A percentile compares a stretch with the other conserved stretches of the same genome.
Conservation (phyloP, 2,113 vertebrate genomes). For the Atlantisia rogersi region DNA sequence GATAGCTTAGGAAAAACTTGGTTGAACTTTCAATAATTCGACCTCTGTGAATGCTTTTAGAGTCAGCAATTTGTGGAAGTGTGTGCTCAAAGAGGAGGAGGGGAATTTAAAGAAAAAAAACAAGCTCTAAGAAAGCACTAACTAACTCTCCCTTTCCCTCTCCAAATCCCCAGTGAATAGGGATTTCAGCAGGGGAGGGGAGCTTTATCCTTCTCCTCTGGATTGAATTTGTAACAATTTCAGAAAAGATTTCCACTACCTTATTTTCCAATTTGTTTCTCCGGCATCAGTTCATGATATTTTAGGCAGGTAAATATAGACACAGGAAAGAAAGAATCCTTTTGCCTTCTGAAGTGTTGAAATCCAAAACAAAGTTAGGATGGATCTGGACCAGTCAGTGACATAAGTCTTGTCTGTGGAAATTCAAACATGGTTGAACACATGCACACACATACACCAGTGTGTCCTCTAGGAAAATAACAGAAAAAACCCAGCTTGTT, state of each 20-base stretch:
- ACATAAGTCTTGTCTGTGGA: background rate
- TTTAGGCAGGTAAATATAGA: background rate
- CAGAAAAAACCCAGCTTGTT: background rate
- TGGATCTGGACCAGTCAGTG: background rate
- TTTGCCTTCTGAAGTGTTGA: constrained; percentile 6
- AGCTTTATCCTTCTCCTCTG: background rate
- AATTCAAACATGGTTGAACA: background rate
- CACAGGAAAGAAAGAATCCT: background rate
- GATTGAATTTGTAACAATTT: background rate
- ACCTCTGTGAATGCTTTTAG: constrained; percentile 53
- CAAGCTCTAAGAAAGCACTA: constrained; percentile 39
- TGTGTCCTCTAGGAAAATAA: background rate
- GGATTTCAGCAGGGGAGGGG: background rate
- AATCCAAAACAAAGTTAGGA: constrained; percentile 3
- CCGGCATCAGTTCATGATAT: background rate
- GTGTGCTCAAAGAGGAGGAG: background rate
- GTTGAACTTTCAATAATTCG: constrained; percentile 66
- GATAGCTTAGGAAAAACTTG: constrained; percentile 63
- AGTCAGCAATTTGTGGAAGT: constrained; percentile 29
- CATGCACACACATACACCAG: background rate
- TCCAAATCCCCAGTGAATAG: background rate
- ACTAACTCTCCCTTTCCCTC: background rate
- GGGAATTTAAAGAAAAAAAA: constrained; percentile 62
- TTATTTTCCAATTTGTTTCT: constrained; percentile 47
- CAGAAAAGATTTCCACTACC: background rate